Evolutionary conservation across 2,113 vertebrate genomes (phyloP).

Genomic region (Elanus axillaris): DNA sequence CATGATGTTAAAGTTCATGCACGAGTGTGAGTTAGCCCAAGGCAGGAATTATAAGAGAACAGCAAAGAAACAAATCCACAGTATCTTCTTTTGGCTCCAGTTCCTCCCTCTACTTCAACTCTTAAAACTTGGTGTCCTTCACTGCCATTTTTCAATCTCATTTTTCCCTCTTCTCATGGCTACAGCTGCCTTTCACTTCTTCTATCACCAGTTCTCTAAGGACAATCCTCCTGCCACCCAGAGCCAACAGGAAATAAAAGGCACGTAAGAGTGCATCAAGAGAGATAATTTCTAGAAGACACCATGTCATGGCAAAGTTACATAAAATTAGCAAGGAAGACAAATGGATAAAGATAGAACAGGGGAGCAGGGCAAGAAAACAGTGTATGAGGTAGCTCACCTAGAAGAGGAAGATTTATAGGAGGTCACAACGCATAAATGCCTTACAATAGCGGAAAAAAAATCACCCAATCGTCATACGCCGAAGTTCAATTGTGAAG

Average conservation of each 20-base stretch:
- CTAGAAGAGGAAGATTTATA: background rate
- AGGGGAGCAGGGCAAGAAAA: background rate
- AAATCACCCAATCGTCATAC: background rate
- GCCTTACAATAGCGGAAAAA: background rate
- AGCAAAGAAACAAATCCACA: background rate
- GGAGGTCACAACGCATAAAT: background rate
- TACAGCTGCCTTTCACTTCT: background rate
- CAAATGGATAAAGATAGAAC: background rate
- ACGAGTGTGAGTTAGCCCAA: background rate
- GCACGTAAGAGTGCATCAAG: fast-evolving
- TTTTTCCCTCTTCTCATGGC: background rate
- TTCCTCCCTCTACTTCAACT: background rate
- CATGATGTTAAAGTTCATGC: background rate
- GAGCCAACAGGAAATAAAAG: background rate
- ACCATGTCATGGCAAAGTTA: background rate
- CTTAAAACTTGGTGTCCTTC: background rate
- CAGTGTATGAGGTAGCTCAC: background rate
- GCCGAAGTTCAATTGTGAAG: background rate
- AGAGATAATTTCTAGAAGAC: background rate
- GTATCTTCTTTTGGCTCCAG: background rate
- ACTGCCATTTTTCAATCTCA: background rate
- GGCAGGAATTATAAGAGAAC: background rate
- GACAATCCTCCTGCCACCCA: background rate
- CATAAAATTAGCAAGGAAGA: background rate
- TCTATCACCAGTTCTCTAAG: background rate